Conservation (phyloP, 2,888 invertebrate genomes). For the Cataglyphis albicans region DNA sequence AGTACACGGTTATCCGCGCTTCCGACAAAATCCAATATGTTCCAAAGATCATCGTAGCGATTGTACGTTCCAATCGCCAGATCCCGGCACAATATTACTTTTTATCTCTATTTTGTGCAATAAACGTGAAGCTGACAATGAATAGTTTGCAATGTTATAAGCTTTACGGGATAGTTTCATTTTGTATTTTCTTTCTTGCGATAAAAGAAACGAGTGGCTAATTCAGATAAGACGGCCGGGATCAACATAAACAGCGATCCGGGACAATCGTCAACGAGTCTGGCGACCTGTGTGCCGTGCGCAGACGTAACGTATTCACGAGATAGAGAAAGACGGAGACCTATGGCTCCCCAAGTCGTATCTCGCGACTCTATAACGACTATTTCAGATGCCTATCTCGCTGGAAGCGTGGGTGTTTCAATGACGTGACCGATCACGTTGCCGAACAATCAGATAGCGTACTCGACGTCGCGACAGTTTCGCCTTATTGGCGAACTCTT, state of each 20-base stretch:
- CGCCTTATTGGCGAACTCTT: conserved; percentile 38
- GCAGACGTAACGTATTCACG: conserved; percentile 69
- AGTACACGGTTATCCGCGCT: conserved; percentile 59
- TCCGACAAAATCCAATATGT: conserved; percentile 70
- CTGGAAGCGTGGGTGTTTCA: conserved; percentile 66
- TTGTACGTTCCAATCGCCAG: conserved; percentile 32
- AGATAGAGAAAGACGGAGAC: conserved; percentile 70
- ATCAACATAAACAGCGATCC: conserved; percentile 62
- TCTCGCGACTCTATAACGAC: conserved; percentile 63
- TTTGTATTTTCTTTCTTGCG: neutral
- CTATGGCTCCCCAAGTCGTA: conserved; percentile 53
- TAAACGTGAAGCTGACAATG: neutral
- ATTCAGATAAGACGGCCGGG: conserved; percentile 48
- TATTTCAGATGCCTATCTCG: conserved; percentile 73
- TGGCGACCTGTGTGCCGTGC: conserved; percentile 44
- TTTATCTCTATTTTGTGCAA: conserved; percentile 10
- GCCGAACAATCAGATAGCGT: conserved; percentile 44
- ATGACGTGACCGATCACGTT: conserved; percentile 73
- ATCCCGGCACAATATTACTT: neutral
- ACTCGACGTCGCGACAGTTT: conserved; percentile 47
- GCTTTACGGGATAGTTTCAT: neutral
- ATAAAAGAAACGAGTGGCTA: conserved; percentile 47
- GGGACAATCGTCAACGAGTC: conserved; percentile 59
- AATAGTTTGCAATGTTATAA: neutral
- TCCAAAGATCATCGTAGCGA: conserved; percentile 55